Evolutionary conservation across 2,888 invertebrate genomes (phyloP), one percentile per base, ranked within the genome.

Genomic region (Chesias legatella): DNA sequence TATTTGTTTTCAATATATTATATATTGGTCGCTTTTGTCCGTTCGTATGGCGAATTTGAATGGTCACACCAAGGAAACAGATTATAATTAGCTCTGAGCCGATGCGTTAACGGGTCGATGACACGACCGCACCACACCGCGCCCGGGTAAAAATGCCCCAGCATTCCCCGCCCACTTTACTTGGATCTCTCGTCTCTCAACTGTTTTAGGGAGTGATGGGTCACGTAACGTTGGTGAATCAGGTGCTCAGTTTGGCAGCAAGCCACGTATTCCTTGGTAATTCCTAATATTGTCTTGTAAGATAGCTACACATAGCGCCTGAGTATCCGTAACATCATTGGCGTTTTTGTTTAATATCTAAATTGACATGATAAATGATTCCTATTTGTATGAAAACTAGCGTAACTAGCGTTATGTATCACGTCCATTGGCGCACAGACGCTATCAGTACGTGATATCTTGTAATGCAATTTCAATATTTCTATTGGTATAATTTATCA

Each of bases 51-150:
- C 36, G 43, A 43, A 46, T 48, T 41, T 28, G 28, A 42, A 33
- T 51, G 51, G 51, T 49, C 50, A 42, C 52, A 58, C 63, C 69
- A 71, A 74, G 77, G 77, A 81, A 78, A 73, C 65, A 59, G 66
- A 69, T 76, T 82, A 84, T 79, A 81, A 84, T 85, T 83, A 84
- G 78, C 73, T 66, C 70, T 67, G 60, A 73, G 57, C 73, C 70
- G 70, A 76, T 78, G 76, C 77, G 78, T 81, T 81, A 80, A 76
- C 69, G 63, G 85, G 83, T 82, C 85, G 85, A 80, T 84, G 85
- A 85, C 85, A 80, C 72, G 56, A 49, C 58, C 59, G 51, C 58
- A 56, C 60, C 59, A 52, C 58, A 56, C 60, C 55, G 64, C 67
- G 62, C 64, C 66, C 67, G 63, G 64, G 73, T 67, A 58, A 69